Conservation (phyloP, 2,113 vertebrate genomes). For the Dunckerocampus dactyliophorus region DNA sequence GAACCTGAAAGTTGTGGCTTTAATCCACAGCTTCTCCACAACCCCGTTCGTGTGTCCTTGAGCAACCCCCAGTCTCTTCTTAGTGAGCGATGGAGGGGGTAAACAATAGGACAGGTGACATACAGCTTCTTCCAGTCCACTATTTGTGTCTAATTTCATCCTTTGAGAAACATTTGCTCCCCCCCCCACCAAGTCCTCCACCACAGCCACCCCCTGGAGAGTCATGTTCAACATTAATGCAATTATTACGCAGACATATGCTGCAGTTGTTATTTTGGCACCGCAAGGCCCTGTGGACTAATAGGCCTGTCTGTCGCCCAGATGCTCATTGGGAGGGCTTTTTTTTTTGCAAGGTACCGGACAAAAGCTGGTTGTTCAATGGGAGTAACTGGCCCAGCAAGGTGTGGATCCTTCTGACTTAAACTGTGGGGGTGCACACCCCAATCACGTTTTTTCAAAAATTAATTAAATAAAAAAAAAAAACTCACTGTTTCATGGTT, state of each 20-base stretch:
- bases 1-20: no score
- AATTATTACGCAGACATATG: conserved; percentile 74
- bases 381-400: no score
- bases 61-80: no score
- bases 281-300: conserved; percentile 63
- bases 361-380: conserved; percentile 7
- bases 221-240: conserved; percentile 73
- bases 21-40: no score
- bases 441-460: no score
- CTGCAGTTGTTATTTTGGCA: conserved; percentile 71
- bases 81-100: no score
- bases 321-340: conserved; percentile 62
- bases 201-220: conserved; percentile 55
- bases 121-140: conserved; percentile 32
- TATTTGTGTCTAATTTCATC: conserved; percentile 60
- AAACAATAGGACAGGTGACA: no score
- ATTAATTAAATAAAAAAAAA: no score
- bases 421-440: no score
- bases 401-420: no score
- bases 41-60: no score
- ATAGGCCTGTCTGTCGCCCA: conserved; percentile 70
- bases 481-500: no score
- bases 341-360: conserved; percentile 17
- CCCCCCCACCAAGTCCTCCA: conserved; percentile 49
- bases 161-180: conserved; percentile 58